Conservation (phyloP, 2,113 vertebrate species). For the Barbus barbus region DNA sequence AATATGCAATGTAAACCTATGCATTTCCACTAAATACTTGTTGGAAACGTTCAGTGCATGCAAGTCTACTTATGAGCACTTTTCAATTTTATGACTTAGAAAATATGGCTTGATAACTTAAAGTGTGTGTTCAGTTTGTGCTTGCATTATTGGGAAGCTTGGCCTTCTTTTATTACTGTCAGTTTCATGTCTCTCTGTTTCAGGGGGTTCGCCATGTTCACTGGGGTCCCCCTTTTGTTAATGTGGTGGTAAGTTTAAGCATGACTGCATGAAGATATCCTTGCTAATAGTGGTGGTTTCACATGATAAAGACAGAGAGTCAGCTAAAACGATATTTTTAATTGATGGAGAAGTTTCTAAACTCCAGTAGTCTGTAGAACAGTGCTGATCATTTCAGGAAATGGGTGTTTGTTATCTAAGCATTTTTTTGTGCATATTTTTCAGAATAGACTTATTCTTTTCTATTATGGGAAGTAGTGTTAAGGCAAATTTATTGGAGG, state of each 20-base stretch:
- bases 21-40: neutral
- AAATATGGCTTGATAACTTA: too few relatives aligned
- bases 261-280: neutral
- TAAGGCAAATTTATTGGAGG: neutral
- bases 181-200: constrained; percentile 37
- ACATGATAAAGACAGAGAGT: neutral
- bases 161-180: neutral
- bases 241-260: constrained; percentile 36
- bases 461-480: neutral
- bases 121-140: neutral
- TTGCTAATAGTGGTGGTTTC: constrained; percentile 1
- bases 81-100: too few relatives aligned
- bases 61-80: neutral
- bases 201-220: constrained; percentile 41
- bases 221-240: constrained; percentile 40
- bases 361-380: neutral
- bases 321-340: neutral
- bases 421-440: neutral
- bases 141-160: neutral
- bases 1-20: neutral
- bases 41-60: neutral
- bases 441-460: neutral
- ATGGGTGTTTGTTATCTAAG: neutral
- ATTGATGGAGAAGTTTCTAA: neutral
- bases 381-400: neutral